phyloP scores from a whole-genome alignment of 2,113 vertebrate species.

The Gnathonemus longibarbis region DNA sequence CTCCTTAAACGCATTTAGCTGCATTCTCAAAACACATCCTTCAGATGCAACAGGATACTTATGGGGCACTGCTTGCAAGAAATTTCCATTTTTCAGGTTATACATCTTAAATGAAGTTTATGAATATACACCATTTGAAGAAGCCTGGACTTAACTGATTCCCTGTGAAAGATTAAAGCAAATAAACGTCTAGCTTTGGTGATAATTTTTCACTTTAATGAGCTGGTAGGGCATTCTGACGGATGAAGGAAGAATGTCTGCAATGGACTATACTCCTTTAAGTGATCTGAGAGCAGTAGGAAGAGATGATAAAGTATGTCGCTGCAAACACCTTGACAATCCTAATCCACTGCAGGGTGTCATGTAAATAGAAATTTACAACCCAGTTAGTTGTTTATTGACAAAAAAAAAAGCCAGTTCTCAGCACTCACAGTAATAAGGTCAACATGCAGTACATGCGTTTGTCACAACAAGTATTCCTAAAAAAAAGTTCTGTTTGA shows the following conservation, averaged over 20 bases:
- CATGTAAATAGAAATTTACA: conserved; percentile 51
- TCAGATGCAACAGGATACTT: neutral
- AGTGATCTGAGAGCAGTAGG: conserved; percentile 54
- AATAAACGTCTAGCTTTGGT: neutral
- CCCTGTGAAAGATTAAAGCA: neutral
- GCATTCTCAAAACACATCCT: neutral
- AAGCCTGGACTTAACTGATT: neutral
- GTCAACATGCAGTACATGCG: conserved; percentile 22
- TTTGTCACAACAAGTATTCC: conserved; percentile 24
- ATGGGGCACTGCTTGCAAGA: neutral
- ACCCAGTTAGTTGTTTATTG: conserved; percentile 41
- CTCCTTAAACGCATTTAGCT: neutral
- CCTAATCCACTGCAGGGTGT: conserved; percentile 51
- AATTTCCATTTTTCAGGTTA: neutral
- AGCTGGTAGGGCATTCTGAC: conserved; percentile 19
- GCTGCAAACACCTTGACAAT: conserved; percentile 47
- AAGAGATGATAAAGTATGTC: conserved; percentile 43
- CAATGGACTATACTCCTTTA: conserved; percentile 37
- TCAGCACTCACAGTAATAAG: conserved; percentile 30
- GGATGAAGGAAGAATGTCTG: conserved; percentile 40
- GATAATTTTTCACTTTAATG: conserved; percentile 48
- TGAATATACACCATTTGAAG: neutral
- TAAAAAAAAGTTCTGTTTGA: neutral
- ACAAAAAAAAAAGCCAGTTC: conserved; percentile 35
- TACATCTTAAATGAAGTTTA: neutral